Evolutionary conservation across 1,140 invertebrate genomes (phyloP).

Genomic region (Littorina saxatilis): DNA sequence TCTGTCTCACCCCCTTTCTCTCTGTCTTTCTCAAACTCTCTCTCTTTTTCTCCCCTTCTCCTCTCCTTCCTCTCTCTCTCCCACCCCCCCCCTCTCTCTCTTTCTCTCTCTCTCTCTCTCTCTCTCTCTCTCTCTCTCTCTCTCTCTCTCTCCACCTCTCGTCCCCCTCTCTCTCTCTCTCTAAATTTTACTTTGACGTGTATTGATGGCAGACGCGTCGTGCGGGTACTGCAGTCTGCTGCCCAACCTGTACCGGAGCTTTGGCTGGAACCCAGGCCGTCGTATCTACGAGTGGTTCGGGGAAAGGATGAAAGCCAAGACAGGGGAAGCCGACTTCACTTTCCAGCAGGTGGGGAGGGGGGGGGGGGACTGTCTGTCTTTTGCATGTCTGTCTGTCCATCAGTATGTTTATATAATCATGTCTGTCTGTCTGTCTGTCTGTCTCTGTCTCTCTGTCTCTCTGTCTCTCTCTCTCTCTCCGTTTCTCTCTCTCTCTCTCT

Average conservation of each 20-base stretch:
- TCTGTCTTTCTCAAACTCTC: background rate
- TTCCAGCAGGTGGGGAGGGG: constrained; percentile 61
- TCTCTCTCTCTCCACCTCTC: background rate
- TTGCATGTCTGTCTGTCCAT: background rate
- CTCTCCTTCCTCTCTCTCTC: background rate
- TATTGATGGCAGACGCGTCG: constrained; percentile 47
- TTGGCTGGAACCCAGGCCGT: constrained; percentile 70
- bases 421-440: background rate
- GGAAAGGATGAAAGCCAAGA: constrained; percentile 56
- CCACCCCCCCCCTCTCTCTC: background rate
- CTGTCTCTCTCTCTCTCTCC: too few relatives aligned
- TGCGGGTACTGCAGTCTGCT: constrained; percentile 64
- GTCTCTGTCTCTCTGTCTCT: background rate
- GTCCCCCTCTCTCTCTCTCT: background rate
- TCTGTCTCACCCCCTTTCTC: background rate
- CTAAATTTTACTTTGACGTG: too few relatives aligned
- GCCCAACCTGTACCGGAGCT: constrained; percentile 63
- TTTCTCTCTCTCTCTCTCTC: background rate
- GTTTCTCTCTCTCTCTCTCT: too few relatives aligned
- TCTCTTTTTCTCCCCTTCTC: too few relatives aligned
- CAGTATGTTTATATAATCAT: background rate
- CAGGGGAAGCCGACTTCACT: constrained; percentile 65
- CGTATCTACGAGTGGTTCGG: constrained; percentile 66
- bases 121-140: constrained; percentile 1
- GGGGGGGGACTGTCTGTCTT: background rate